Conservation (phyloP, 1,140 invertebrate genomes). For the Thaumetopoea pityocampa region DNA sequence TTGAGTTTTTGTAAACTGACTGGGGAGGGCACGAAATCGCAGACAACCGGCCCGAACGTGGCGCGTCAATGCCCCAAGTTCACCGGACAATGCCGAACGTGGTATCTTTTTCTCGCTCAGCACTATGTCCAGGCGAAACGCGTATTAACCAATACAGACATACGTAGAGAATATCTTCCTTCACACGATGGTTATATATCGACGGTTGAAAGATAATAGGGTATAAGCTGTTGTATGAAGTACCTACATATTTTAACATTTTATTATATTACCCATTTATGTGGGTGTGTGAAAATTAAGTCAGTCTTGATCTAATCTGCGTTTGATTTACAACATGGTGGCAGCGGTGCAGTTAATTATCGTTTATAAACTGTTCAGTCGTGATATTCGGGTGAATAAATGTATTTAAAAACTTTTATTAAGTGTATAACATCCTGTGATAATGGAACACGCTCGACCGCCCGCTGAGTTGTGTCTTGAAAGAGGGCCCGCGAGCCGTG, state of each 20-base stretch:
- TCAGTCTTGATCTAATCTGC: background rate
- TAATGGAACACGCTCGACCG: slow-evolving; percentile 19
- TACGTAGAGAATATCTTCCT: background rate
- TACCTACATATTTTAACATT: no score
- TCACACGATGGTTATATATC: no score
- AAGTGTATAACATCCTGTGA: no score
- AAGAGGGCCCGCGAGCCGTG: slow-evolving; percentile 11
- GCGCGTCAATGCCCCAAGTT: slow-evolving; percentile 21
- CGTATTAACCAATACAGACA: slow-evolving; percentile 22
- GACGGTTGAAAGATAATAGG: background rate
- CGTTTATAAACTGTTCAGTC: slow-evolving; percentile 5
- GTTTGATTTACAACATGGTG: slow-evolving; percentile 3
- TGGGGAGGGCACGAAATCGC: slow-evolving; percentile 15
- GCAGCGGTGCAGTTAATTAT: no score
- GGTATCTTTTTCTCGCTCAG: slow-evolving; percentile 5
- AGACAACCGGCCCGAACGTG: slow-evolving; percentile 4
- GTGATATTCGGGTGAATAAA: no score
- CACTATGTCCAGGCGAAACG: slow-evolving; percentile 6
- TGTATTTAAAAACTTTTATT: no score
- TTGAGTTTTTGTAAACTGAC: slow-evolving; percentile 13
- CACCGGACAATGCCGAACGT: slow-evolving; percentile 22
- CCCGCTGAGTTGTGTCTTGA: slow-evolving; percentile 16
- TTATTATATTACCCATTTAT: no score
- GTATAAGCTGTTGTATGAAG: background rate
- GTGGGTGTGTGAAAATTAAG: no score